Conservation (phyloP, 2,797 vertebrate species). For the Sphaeramia orbicularis region DNA sequence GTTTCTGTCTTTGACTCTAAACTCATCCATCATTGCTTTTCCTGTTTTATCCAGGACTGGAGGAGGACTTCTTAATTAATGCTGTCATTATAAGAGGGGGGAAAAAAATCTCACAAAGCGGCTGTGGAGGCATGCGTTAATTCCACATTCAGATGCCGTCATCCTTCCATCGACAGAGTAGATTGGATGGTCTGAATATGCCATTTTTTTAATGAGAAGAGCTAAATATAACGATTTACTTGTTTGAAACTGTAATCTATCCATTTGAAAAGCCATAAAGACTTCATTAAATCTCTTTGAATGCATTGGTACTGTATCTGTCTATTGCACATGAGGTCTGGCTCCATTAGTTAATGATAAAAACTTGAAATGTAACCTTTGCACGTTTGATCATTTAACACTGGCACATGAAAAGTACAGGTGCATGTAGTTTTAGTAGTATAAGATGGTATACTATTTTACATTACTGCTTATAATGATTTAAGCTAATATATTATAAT, state of each 20-base stretch:
- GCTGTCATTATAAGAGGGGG: slow-evolving; percentile 67
- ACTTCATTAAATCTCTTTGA: slow-evolving; percentile 38
- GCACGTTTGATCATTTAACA: too few species aligned
- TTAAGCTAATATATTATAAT: too few species aligned
- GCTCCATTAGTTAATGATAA: too few species aligned
- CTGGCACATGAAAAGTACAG: too few species aligned
- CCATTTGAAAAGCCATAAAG: slow-evolving; percentile 46
- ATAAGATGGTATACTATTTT: too few species aligned
- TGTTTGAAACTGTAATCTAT: slow-evolving; percentile 61
- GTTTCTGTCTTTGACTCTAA: slow-evolving; percentile 60
- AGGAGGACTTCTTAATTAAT: slow-evolving; percentile 73
- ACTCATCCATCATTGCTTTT: slow-evolving; percentile 60
- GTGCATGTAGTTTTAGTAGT: too few species aligned
- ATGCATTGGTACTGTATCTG: slow-evolving; percentile 8
- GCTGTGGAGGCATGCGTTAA: slow-evolving; percentile 34
- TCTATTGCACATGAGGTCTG: slow-evolving; percentile 12
- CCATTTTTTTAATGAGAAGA: slow-evolving; percentile 59
- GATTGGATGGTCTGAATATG: slow-evolving; percentile 69
- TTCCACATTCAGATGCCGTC: slow-evolving; percentile 66
- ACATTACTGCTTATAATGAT: too few species aligned
- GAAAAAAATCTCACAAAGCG: slow-evolving; percentile 43
- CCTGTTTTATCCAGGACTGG: slow-evolving; percentile 46
- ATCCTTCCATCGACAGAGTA: slow-evolving; percentile 43
- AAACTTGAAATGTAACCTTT: too few species aligned
- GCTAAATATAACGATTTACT: slow-evolving; percentile 63